Base-by-base conservation (phyloP, 2,113 vertebrate genomes). In the Agelaius phoeniceus region DNA sequence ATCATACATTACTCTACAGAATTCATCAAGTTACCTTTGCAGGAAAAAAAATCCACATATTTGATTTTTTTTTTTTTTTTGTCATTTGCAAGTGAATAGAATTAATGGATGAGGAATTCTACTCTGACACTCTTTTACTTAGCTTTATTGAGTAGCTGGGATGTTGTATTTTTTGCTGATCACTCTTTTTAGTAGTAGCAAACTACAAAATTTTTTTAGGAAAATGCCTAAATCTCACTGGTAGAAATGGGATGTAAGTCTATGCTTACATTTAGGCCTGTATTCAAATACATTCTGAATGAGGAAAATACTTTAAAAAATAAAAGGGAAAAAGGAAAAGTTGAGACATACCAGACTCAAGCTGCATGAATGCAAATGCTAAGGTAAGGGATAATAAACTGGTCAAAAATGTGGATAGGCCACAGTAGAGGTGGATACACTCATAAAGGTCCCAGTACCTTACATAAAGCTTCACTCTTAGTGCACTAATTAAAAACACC, bases 401-500 rank as follows among this genome's bases (percentile, higher is more conserved):
- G 31, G 8, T 37, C 24, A 46, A 37, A 52, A 65, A 55, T 49
- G 8, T 68, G 7, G 8, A 7, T 75, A 68, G 19, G 15, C 35
- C 41, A 52, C 44, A 61, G n/a, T 4, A 89, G 81, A 78, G 7
- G 11, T 51, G 68, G 2, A 5, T 71, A 6, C 11, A 87, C 26
- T 59, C 75, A 13, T 72, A 81, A 90, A 67, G 18, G 11, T 19
- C 12, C 27, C 22, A 57, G 24, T 82, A 75, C 24, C 66, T 75
- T 87, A 52, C 55, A 31, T 61, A 63, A 82, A 57, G 7, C 17
- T 90, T 87, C 57, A 84, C 16, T 58, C 41, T 55, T 61, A 49
- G 7, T 49, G 27, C 57, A 87, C 84, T 79, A 92, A 94, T 94
- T 91, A 78, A 87, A 93, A 87, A 78, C 27, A 84, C 35, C 21